Evolutionary conservation across 2,888 invertebrate genomes (phyloP), one percentile per base, ranked within the genome.

Genomic region (Chelonus formosanus): DNA sequence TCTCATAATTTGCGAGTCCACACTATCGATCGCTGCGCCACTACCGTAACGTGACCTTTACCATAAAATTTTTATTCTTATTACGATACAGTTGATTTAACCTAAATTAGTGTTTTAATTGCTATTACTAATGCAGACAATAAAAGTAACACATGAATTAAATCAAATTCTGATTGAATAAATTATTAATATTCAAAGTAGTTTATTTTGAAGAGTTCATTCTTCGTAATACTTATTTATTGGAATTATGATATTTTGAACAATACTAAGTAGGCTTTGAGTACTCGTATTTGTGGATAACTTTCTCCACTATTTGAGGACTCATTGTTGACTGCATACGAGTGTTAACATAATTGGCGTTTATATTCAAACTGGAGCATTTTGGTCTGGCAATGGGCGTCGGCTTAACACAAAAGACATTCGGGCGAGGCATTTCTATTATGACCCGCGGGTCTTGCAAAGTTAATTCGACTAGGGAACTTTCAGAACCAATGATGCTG

Each of bases 61-160:
- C 44, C 84, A 85, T 4, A 85, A 63, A 80, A 85, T 76, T 85
- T 82, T 76, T 85, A 86, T 76, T 85, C 84, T 43, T 85, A 85
- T 77, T 84, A 85, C 6, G 75, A 73, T 71, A 40, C 20, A 34
- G 2, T 54, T 20, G 20, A 20, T 20, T 20, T 20, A 20, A 20
- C 20, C 20, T 20, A 20, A 20, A 20, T 20, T 20, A 20, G 20
- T 20, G 20, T 20, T 20, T 20, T 20, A 20, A 20, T 20, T 20
- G 20, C 20, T 20, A 20, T 20, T 20, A 20, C 20, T 20, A 20
- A 20, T 20, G 20, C 20, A 20, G n/a, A 44, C 44, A 44, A 44
- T 3, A 20, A 5, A n/a, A 48, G 10, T 48, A 5, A 48, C 20
- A 20, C 20, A 48, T 10, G 31, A 48, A 48, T 48, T 10, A 6